These are phyloP conservation scores for Telmatochromis brichardi DNA, from an alignment of 2,113 vertebrate genomes.

Conservation along the genomic window DNA sequence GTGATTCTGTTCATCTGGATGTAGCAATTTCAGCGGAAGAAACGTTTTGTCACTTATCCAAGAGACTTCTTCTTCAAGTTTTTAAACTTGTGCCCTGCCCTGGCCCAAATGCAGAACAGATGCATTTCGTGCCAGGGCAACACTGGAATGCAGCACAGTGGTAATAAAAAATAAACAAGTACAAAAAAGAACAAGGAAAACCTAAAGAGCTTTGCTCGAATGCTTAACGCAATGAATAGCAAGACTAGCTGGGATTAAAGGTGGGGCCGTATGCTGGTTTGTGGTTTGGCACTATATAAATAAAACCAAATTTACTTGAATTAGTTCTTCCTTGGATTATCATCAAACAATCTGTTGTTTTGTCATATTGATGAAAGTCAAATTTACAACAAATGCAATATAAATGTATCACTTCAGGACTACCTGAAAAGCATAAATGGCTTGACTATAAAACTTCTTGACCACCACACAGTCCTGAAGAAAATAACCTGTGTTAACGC, in stretches of 20 bases:
- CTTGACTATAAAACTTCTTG: not conserved
- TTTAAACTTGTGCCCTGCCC: not conserved
- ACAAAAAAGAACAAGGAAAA: not conserved
- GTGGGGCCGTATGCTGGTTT: not conserved
- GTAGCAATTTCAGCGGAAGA: fast-evolving
- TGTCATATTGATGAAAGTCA: not conserved
- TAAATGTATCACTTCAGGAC: not conserved
- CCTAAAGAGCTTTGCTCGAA: not conserved
- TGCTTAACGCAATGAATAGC: not conserved
- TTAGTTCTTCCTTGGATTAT: not conserved
- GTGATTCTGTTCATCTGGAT: not conserved
- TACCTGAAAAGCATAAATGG: not conserved
- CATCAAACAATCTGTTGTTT: not conserved
- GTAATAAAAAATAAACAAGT: not conserved
- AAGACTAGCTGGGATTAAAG: not conserved
- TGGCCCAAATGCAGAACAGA: not conserved
- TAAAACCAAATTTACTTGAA: not conserved
- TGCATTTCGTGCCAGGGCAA: not conserved
- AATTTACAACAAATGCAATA: not conserved
- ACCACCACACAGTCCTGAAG: not conserved
- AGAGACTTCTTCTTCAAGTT: not conserved
- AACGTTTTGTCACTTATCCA: not conserved
- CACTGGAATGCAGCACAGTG: not conserved
- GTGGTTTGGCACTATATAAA: not conserved
- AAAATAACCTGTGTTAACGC: not conserved